Evolutionary conservation across 2,888 invertebrate genomes (phyloP), one percentile per base, ranked within the genome.

Genomic region (Drosophila eohydei): DNA sequence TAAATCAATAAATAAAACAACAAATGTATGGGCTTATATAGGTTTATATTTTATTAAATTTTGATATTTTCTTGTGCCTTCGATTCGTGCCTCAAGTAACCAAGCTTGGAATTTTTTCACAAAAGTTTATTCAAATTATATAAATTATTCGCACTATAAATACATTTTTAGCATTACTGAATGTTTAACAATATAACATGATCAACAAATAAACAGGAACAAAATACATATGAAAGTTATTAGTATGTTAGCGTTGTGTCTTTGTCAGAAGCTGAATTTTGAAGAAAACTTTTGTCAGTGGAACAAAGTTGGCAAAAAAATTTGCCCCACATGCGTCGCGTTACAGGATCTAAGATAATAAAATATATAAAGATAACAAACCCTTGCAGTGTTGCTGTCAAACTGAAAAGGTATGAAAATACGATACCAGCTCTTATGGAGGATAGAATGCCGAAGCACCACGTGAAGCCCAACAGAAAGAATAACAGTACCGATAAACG

Each of bases 301-400:
- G 74, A 71, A 36, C 68, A 88, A 46, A 78, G 55, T 14, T 57
- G 62, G 8, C 52, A 40, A 26, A 89, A 72, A 21, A 73, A 80
- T 7, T 70, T 71, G 4, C 69, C 48, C 95, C 95, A 95, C 78
- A 94, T 90, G 50, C 92, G 93, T 56, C 94, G 92, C 8, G 95
- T 94, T 12, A 92, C 91, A 2, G 94, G 94, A 90, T 95, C 95
- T 75, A 94, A 93, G 56, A 95, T 91, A 43, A 95, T 92, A 87
- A 95, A 95, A 91, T 95, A 95, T 50, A 95, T 81, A 83, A 95
- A 95, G n/a, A 95, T 91, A 8, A 95, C 94, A 86, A 95, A 94
- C 3, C 95, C 95, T 86, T 95, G 95, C 21, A 95, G 82, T 0
- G 95, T 94, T 6, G 95, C 94, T 1, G 94, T 94, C n/a, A 95